Evolutionary conservation across 2,113 vertebrate genomes (phyloP).

Genomic region (Pyxicephalus adspersus): DNA sequence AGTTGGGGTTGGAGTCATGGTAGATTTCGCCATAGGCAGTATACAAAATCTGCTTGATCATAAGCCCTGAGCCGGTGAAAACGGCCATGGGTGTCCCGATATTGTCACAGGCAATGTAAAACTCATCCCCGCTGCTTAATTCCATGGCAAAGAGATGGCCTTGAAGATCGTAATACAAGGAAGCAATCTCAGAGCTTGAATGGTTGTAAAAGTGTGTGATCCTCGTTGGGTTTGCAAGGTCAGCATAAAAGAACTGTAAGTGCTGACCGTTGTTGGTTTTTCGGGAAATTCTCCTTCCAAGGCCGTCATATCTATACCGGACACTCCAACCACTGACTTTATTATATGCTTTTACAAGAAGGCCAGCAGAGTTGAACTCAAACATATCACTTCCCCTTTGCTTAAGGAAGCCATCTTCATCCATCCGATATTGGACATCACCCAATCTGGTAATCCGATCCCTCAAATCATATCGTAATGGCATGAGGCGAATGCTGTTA

Average conservation of each 20-base stretch:
- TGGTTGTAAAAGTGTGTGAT: slow-evolving; percentile 98
- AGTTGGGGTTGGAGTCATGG: slow-evolving; percentile 93
- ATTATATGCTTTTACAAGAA: slow-evolving; percentile 91
- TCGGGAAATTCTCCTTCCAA: slow-evolving; percentile 93
- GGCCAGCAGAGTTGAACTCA: slow-evolving; percentile 91
- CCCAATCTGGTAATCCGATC: slow-evolving; percentile 93
- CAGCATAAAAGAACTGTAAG: slow-evolving; percentile 97
- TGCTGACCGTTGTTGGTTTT: slow-evolving; percentile 85
- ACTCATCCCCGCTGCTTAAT: slow-evolving; percentile 93
- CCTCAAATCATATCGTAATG: slow-evolving; percentile 89
- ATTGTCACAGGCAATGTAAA: slow-evolving; percentile 96
- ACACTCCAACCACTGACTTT: slow-evolving; percentile 88
- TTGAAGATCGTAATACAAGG: slow-evolving; percentile 96
- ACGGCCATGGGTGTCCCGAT: slow-evolving; percentile 95
- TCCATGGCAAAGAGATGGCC: slow-evolving; percentile 98
- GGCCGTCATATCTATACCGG: slow-evolving; percentile 91
- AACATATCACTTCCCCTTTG: slow-evolving; percentile 94
- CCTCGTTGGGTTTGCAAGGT: slow-evolving; percentile 90
- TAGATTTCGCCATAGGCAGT: slow-evolving; percentile 97
- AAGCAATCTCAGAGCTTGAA: slow-evolving; percentile 95
- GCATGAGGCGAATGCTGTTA: slow-evolving; percentile 92
- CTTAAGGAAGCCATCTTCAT: slow-evolving; percentile 94
- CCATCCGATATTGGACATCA: slow-evolving; percentile 91
- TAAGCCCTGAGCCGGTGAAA: slow-evolving; percentile 92
- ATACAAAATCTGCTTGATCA: slow-evolving; percentile 96